Evolutionary conservation across 1,140 invertebrate genomes (phyloP), one percentile per base, ranked within the genome.

Genomic region (Galendromus occidentalis): DNA sequence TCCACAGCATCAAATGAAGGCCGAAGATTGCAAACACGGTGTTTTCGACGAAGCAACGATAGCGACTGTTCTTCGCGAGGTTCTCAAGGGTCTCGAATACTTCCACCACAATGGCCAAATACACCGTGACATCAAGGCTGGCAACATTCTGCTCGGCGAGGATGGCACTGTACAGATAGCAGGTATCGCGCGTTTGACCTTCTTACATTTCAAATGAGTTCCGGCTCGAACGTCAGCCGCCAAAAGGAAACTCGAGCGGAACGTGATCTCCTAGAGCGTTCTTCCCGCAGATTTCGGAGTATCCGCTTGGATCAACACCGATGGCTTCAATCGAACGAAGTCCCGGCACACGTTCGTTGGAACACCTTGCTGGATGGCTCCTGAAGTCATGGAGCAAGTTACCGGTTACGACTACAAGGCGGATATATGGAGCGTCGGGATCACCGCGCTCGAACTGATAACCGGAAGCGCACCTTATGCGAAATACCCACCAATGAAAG

Each of bases 341-440:
- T 88, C 93, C 2, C 80, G 93, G 22, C 91, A 97, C 72, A 97
- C 92, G 0, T 97, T 97, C 79, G 92, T 97, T 4, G 93, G 93
- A 7, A 96, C 92, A 6, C 91, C 94, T 0, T 98, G 94, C 74
- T 98, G 93, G 93, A 97, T 97, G 94, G 94, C 94, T n/a, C 94
- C 94, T 7, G 94, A 98, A 81, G 92, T 98, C 67, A 97, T 97
- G 92, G 91, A 97, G 79, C 91, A 96, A 82, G 91, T 96, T 73
- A 90, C 92, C 74, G 95, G 95, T 0, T 98, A 98, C 74, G 93
- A 97, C 76, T 97, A 93, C 76, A 98, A 98, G 78, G 95, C 94
- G n/a, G 95, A 99, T 73, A 98, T 99, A 69, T 99, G 95, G 95
- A 96, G 91, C 29, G 87, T 98, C 76, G 95, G 95, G 29, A 98